These are phyloP conservation scores for Prorops nasuta DNA, from an alignment of 1,140 invertebrate species.

Conservation along the genomic window DNA sequence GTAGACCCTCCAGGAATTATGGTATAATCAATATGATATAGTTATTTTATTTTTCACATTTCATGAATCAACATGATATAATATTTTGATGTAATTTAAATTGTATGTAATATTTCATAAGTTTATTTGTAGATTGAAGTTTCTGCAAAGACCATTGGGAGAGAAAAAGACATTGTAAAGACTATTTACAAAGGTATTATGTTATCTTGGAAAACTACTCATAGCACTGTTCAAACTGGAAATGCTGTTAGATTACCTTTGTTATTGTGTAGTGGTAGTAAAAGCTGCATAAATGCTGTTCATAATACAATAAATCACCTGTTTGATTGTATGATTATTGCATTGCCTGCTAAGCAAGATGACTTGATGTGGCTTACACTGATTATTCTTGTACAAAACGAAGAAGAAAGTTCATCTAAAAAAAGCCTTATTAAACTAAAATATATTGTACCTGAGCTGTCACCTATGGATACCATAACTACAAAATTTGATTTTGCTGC, in stretches of 20 bases:
- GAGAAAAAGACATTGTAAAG: slow-evolving; percentile 15
- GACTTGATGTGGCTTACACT: slow-evolving; percentile 43
- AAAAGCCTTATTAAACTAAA: slow-evolving; percentile 26
- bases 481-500: slow-evolving; percentile 25
- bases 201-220: slow-evolving; percentile 33
- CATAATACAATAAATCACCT: slow-evolving; percentile 33
- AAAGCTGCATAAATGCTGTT: slow-evolving; percentile 30
- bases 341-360: slow-evolving; percentile 26
- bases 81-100: neutral
- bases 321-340: slow-evolving; percentile 42
- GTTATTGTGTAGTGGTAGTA: slow-evolving; percentile 40
- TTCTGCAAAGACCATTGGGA: slow-evolving; percentile 6
- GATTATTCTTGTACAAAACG: slow-evolving; percentile 26
- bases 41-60: neutral
- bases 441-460: slow-evolving; percentile 35
- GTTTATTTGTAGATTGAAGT: slow-evolving; percentile 37
- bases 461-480: slow-evolving; percentile 28
- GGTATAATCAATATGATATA: slow-evolving; percentile 18
- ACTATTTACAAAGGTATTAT: slow-evolving; percentile 39
- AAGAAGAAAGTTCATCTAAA: slow-evolving; percentile 11
- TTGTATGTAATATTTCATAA: slow-evolving; percentile 16
- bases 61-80: neutral
- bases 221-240: neutral
- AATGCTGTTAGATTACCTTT: slow-evolving; percentile 35
- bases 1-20: slow-evolving; percentile 30